Evolutionary conservation across 2,888 invertebrate genomes (phyloP).

Genomic region (Encarsia formosa): DNA sequence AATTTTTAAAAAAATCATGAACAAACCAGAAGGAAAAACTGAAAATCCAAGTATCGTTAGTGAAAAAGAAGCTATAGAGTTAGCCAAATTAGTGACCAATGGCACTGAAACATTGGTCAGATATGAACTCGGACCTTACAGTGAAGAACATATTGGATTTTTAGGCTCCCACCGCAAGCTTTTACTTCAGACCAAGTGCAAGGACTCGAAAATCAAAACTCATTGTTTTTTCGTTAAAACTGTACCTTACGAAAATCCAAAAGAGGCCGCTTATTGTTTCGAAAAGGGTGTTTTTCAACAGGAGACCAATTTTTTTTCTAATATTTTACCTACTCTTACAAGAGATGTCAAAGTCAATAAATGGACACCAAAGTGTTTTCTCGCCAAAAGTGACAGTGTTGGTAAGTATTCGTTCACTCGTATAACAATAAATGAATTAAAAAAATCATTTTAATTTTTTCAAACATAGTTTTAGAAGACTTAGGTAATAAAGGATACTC

Average conservation of each 20-base stretch:
- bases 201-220: slow-evolving; percentile 7
- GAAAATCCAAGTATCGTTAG: no score
- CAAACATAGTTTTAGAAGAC: slow-evolving; percentile 49
- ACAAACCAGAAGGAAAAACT: no score
- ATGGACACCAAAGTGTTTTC: slow-evolving; percentile 44
- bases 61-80: no score
- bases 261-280: slow-evolving; percentile 53
- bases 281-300: slow-evolving; percentile 54
- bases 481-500: slow-evolving; percentile 40
- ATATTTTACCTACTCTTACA: slow-evolving; percentile 38
- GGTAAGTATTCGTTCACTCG: not conserved
- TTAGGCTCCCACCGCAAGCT: slow-evolving; percentile 37
- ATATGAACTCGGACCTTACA: not conserved
- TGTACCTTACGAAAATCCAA: slow-evolving; percentile 54
- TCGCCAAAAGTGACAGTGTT: slow-evolving; percentile 35
- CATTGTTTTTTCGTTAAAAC: slow-evolving; percentile 59
- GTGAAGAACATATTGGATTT: slow-evolving; percentile 36
- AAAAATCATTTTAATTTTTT: not conserved
- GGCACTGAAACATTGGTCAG: no score
- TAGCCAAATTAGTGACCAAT: no score
- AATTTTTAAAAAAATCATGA: no score
- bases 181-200: slow-evolving; percentile 19
- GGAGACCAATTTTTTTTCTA: slow-evolving; percentile 52
- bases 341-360: not conserved
- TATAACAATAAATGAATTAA: not conserved